phyloP scores from a whole-genome alignment of 2,888 invertebrate genomes.

The Ophraella communa region DNA sequence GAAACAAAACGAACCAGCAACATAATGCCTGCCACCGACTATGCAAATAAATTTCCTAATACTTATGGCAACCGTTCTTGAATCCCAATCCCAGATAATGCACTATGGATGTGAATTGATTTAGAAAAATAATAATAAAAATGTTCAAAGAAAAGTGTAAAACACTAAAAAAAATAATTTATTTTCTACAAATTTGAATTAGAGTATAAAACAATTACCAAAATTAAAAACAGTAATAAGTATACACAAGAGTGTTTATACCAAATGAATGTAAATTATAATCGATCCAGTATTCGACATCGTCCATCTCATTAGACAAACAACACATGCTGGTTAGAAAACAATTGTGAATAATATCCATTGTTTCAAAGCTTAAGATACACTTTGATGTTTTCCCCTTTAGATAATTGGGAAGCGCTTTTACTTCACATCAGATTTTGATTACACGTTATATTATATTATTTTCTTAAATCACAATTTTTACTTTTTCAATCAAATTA shows the following conservation, averaged over 20 bases:
- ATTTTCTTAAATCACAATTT: no score
- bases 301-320: background rate
- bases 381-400: background rate
- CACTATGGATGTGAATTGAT: background rate
- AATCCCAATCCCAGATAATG: conserved; percentile 3
- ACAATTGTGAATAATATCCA: background rate
- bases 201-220: no score
- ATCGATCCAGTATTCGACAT: background rate
- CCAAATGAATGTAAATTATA: background rate
- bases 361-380: background rate
- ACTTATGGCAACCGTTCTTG: conserved; percentile 25
- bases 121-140: background rate
- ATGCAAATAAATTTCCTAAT: conserved; percentile 46
- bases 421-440: background rate
- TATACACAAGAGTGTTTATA: no score
- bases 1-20: conserved; percentile 20
- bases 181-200: no score
- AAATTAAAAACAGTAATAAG: no score
- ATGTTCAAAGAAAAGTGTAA: background rate
- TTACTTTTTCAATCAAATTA: no score
- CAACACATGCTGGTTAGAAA: background rate
- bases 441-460: no score
- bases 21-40: conserved; percentile 37
- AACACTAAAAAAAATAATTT: no score
- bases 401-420: background rate